Evolutionary conservation across 2,888 invertebrate species (phyloP), one percentile per base, ranked within the genome.

Genomic region (Tromatobia lineatoria): DNA sequence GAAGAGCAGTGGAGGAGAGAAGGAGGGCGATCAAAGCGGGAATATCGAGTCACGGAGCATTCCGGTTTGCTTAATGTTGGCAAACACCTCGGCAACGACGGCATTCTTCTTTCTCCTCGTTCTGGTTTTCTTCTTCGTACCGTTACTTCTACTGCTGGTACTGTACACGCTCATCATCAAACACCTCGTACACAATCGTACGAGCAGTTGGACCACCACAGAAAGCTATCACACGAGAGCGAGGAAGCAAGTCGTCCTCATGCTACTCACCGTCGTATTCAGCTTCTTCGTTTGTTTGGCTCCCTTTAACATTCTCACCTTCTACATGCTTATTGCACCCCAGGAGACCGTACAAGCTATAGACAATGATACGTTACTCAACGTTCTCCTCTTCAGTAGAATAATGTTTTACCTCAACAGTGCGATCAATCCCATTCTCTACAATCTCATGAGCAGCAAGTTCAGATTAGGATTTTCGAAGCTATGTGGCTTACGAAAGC

Each of bases 391-490:
- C 93, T 97, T 98, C 92, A 97, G 97, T 85, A 95, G 98, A 87
- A 96, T 98, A 69, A 97, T 98, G 97, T 94, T 97, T 74, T 98
- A 98, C 91, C 95, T 98, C 85, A 98, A 98, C 94, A 98, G 98
- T 3, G 98, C 98, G 54, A 96, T 98, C 87, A 98, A 98, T 94
- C 98, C 98, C 0, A 97, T 98, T 88, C 94, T 98, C n/a, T 98
- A 98, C 93, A 98, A 98, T 93, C 94, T 98, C 86, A 98, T 98
- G 97, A 98, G 98, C 57, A 97, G 98, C 2, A 98, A 98, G 94
- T 98, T 98, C 92, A 96, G 98, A 2, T 95, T 96, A 78, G 97
- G 97, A 0, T 98, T 98, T 90, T 94, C 96, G 78, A 95, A 95
- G 90, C 95, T 97, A 0, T 97, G 96, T 90, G 95, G 95, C 57